These are phyloP conservation scores for Platyrinchus mystaceus DNA, from an alignment of 2,797 vertebrate genomes.

Conservation along the genomic window DNA sequence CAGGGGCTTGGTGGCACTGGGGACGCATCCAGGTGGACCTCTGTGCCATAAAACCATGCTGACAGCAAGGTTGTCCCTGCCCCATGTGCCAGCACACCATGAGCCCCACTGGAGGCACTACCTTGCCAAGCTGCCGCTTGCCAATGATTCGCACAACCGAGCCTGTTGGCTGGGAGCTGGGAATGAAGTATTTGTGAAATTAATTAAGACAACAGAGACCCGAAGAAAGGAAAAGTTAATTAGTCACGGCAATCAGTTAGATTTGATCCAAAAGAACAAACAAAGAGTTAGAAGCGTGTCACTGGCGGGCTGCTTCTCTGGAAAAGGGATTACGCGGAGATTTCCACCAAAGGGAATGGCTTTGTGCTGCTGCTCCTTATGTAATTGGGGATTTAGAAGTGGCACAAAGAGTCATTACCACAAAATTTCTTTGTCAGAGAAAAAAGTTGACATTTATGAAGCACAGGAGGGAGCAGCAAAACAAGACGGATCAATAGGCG, in stretches of 20 bases:
- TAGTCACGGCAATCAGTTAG: slow-evolving; percentile 78
- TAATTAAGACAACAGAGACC: slow-evolving; percentile 80
- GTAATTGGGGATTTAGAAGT: slow-evolving; percentile 77
- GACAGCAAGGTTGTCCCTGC: neutral
- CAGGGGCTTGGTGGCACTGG: fast-evolving
- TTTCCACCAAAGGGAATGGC: slow-evolving; percentile 75
- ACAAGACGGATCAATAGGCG: neutral
- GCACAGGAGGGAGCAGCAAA: slow-evolving; percentile 55
- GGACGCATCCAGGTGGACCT: fast-evolving
- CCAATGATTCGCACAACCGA: neutral
- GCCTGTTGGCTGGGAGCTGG: slow-evolving; percentile 54
- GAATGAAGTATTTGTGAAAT: slow-evolving; percentile 71
- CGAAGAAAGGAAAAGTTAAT: slow-evolving; percentile 77
- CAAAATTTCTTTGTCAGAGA: slow-evolving; percentile 67
- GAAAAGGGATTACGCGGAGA: slow-evolving; percentile 75
- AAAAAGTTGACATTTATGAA: slow-evolving; percentile 68
- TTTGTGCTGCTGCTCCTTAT: slow-evolving; percentile 73
- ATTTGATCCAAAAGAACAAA: slow-evolving; percentile 78
- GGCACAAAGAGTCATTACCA: slow-evolving; percentile 76
- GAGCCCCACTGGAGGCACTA: fast-evolving
- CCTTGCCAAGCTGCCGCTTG: neutral
- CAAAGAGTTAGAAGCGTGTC: slow-evolving; percentile 75
- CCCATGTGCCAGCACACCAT: fast-evolving
- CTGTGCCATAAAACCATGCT: fast-evolving
- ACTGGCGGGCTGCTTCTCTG: slow-evolving; percentile 70